These are phyloP conservation scores for Leptinotarsa juncta DNA, from an alignment of 2,888 invertebrate genomes.

Conservation along the genomic window DNA sequence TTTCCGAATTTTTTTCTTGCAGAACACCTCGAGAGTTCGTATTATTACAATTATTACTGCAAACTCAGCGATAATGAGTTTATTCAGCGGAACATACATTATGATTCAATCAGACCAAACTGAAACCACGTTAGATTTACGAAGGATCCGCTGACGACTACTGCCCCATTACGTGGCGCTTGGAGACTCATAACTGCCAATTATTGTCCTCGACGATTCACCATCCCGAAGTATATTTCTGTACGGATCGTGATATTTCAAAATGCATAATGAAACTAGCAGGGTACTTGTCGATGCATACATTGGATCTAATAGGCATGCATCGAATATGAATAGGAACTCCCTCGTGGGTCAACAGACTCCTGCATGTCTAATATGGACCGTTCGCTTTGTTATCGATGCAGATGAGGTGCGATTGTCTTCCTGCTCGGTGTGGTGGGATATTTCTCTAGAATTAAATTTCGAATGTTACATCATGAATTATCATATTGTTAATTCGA, in stretches of 20 bases:
- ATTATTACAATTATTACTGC: no score
- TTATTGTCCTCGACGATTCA: background rate
- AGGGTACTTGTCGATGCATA: conserved; percentile 16
- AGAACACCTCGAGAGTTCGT: no score
- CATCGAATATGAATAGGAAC: conserved; percentile 17
- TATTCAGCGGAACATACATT: no score
- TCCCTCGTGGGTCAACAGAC: conserved; percentile 28
- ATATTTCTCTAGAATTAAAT: background rate
- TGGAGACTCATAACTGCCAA: background rate
- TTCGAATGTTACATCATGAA: background rate
- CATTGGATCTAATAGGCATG: conserved; percentile 6
- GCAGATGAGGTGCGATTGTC: conserved; percentile 12
- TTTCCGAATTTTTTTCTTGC: no score
- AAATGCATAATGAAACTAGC: conserved; percentile 10
- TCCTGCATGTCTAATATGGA: conserved; percentile 20
- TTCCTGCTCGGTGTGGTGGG: background rate
- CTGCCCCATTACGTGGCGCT: conserved; percentile 1
- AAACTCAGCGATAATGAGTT: no score
- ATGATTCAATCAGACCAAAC: no score
- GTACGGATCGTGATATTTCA: conserved; percentile 14
- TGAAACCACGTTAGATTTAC: no score
- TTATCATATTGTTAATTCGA: no score
- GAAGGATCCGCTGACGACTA: background rate
- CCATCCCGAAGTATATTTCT: conserved; percentile 12
- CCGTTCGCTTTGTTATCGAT: conserved; percentile 16